phyloP scores from a whole-genome alignment of 2,888 invertebrate species.

The Sabellastarte sp. region DNA sequence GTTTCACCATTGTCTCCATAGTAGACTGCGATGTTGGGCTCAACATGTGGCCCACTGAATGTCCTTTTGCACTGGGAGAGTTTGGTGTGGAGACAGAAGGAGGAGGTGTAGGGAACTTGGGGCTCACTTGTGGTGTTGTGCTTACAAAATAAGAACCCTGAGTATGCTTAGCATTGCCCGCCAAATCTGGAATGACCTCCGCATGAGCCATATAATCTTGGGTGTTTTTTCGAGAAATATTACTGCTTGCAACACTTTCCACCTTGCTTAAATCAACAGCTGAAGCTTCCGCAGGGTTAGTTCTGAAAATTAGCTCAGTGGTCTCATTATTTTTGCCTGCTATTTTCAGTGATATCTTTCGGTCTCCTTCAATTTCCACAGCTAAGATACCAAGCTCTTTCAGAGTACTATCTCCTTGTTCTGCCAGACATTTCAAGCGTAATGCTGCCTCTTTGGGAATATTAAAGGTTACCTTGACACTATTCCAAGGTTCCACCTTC shows the following conservation, averaged over 20 bases:
- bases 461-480: constrained; percentile 94
- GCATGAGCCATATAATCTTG: constrained; percentile 45
- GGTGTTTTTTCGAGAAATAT: constrained; percentile 54
- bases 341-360: constrained; percentile 68
- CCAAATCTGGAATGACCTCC: background rate
- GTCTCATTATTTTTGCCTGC: constrained; percentile 70
- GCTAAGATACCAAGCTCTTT: constrained; percentile 90
- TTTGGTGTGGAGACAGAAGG: constrained; percentile 21
- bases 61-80: constrained; percentile 12
- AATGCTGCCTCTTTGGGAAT: constrained; percentile 94
- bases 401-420: constrained; percentile 79
- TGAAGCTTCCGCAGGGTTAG: constrained; percentile 9
- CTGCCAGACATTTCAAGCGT: constrained; percentile 85
- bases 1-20: constrained; percentile 37
- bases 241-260: constrained; percentile 34
- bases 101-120: constrained; percentile 21
- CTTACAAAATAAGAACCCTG: background rate
- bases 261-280: constrained; percentile 17
- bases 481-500: constrained; percentile 97
- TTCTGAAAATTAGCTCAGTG: constrained; percentile 65
- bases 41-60: background rate
- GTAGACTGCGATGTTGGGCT: constrained; percentile 1
- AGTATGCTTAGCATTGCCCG: background rate
- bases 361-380: constrained; percentile 76
- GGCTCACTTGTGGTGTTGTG: constrained; percentile 12